Evolutionary conservation across 92 coral and sea anemone species (phyloP).

Genomic region (Epizoanthus illoricatus): DNA sequence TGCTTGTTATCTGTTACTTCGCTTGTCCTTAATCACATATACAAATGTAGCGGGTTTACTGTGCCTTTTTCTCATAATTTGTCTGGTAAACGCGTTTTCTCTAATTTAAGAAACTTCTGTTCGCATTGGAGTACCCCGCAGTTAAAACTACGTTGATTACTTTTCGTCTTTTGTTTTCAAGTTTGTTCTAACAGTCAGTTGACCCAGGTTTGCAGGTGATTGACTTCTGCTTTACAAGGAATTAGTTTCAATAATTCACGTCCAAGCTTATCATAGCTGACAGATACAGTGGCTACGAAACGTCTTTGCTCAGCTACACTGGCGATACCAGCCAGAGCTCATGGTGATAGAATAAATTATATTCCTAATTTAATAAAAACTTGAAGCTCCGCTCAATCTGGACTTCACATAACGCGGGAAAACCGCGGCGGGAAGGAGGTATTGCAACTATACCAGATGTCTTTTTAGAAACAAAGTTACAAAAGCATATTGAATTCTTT

Average conservation of each 20-base stretch:
- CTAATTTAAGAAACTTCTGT: conserved; percentile 61
- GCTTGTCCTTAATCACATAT: conserved; percentile 37
- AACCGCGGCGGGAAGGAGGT: background rate
- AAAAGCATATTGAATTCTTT: background rate
- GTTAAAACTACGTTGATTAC: too few relatives aligned
- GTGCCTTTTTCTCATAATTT: background rate
- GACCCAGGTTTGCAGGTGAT: background rate
- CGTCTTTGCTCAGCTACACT: background rate
- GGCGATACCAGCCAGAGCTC: too few relatives aligned
- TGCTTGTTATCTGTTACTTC: conserved; percentile 33
- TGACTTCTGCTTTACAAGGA: background rate
- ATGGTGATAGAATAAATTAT: background rate
- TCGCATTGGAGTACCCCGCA: conserved; percentile 3
- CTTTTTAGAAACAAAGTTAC: background rate
- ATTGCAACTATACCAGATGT: conserved; percentile 15
- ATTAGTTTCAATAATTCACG: background rate
- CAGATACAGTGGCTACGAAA: conserved; percentile 19
- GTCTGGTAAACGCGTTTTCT: conserved; percentile 50
- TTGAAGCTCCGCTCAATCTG: background rate
- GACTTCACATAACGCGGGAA: conserved; percentile 9
- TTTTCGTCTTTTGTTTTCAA: too few relatives aligned
- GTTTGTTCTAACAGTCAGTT: background rate
- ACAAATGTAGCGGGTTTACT: conserved; percentile 10
- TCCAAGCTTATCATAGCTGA: background rate
- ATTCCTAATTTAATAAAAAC: background rate